Evolutionary conservation across 2,888 invertebrate species (phyloP).

Genomic region (Drosophila putrida): DNA sequence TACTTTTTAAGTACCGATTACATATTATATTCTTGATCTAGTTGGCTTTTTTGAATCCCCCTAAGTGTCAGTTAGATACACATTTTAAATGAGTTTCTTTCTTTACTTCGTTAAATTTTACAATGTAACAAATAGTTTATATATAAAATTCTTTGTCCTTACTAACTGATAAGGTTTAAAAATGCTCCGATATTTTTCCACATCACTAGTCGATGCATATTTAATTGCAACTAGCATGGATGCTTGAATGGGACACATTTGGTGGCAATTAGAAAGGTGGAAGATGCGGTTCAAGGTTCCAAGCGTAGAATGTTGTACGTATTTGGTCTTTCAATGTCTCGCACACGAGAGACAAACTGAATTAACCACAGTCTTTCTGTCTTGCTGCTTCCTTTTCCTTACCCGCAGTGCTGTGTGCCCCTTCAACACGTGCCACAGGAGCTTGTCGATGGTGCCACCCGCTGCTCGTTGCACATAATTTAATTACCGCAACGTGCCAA

Average conservation of each 20-base stretch:
- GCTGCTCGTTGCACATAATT: slow-evolving; percentile 61
- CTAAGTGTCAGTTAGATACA: no score
- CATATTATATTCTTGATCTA: no score
- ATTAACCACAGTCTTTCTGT: slow-evolving; percentile 44
- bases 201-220: no score
- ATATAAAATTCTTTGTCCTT: no score
- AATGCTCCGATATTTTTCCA: no score
- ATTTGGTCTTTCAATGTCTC: slow-evolving; percentile 1
- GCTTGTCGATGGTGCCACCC: slow-evolving; percentile 10
- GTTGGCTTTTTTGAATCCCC: no score
- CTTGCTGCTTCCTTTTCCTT: not conserved
- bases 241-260: not conserved
- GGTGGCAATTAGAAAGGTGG: slow-evolving; percentile 19
- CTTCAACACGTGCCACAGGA: not conserved
- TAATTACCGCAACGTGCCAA: slow-evolving; percentile 70
- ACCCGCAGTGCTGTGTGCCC: not conserved
- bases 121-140: no score
- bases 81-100: no score
- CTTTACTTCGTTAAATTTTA: no score
- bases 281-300: not conserved
- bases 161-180: no score
- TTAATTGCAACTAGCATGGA: not conserved
- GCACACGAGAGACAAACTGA: slow-evolving; percentile 44
- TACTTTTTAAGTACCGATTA: no score
- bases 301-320: not conserved